Evolutionary conservation across 2,888 invertebrate species (phyloP), one percentile per base, ranked within the genome.

Genomic region (Drosophila mercatorum): DNA sequence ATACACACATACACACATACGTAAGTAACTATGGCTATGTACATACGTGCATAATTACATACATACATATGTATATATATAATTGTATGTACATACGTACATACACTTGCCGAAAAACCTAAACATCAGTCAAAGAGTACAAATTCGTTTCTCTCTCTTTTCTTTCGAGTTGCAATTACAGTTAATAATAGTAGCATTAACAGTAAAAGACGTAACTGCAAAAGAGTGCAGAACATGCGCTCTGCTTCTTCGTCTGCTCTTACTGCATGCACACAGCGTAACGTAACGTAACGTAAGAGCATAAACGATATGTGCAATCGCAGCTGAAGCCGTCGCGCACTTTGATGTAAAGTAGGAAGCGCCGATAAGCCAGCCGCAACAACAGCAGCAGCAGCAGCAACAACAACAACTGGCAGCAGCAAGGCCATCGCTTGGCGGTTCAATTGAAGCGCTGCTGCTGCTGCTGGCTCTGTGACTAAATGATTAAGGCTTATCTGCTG

Each of bases 401-500:
- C 41, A 17, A 17, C 17, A 17, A 57, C 22, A 22, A 22, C 22
- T 22, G 22, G 57, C 52, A 43, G 41, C 49, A 60, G 59, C 76
- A 78, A 71, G 80, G 77, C 77, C 71, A 59, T 62, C 14, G n/a
- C 46, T 22, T 22, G 65, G 65, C 79, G 66, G 69, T 59, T 70
- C 75, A 79, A 77, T 77, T 77, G 71, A 83, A 73, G 73, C 52
- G 62, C 44, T 22, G 44, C 7, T n/a, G 44, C 7, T n/a, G 41
- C n/a, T 17, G 43, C 51, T 56, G 34, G 34, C 60, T 67, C 72
- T 85, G 78, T 83, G 81, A 83, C 86, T 81, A 84, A 90, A 78
- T 80, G 88, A 90, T 83, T 86, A 83, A 75, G 78, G 83, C 85
- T 86, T 89, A 89, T 88, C 88, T 80, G 64, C 72, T 73, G 74